Percentiles rank a stretch among this genome's conserved stretches.
phyloP scores from a whole-genome alignment of 2,113 vertebrate species.

The Benitochromis conjunctus region DNA sequence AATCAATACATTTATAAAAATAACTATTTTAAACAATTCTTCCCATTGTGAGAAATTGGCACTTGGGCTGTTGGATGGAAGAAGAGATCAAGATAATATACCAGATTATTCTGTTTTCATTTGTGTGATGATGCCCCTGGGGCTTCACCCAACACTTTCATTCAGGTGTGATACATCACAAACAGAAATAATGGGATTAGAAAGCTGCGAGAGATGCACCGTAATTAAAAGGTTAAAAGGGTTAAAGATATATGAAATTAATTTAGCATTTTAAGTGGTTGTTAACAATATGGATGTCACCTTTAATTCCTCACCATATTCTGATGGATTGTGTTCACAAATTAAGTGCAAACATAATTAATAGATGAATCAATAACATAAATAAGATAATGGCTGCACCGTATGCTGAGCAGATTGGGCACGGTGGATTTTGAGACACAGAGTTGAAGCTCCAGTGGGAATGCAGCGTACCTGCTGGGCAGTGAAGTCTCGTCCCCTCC shows the following conservation, averaged over 20 bases:
- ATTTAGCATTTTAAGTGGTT: neutral
- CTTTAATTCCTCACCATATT: neutral
- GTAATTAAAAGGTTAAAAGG: neutral
- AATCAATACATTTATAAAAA: neutral
- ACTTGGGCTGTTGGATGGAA: neutral
- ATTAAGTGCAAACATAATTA: neutral
- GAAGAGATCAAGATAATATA: neutral
- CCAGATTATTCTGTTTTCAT: neutral
- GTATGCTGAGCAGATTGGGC: too few species aligned
- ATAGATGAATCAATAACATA: neutral
- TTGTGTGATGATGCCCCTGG: neutral
- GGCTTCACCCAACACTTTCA: too few species aligned
- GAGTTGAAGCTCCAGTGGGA: neutral
- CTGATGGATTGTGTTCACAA: neutral
- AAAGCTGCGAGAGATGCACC: neutral
- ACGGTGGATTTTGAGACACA: neutral
- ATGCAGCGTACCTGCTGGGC: slow-evolving; percentile 66
- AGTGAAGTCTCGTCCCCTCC: slow-evolving; percentile 80
- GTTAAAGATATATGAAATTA: neutral
- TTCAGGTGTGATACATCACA: neutral
- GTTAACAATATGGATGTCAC: neutral
- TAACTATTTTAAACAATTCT: neutral
- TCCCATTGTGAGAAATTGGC: neutral
- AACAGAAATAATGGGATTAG: neutral
- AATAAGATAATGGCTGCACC: neutral